Evolutionary conservation across 1,140 invertebrate genomes (phyloP), one percentile per base, ranked within the genome.

Genomic region (Neuroterus valhalla): DNA sequence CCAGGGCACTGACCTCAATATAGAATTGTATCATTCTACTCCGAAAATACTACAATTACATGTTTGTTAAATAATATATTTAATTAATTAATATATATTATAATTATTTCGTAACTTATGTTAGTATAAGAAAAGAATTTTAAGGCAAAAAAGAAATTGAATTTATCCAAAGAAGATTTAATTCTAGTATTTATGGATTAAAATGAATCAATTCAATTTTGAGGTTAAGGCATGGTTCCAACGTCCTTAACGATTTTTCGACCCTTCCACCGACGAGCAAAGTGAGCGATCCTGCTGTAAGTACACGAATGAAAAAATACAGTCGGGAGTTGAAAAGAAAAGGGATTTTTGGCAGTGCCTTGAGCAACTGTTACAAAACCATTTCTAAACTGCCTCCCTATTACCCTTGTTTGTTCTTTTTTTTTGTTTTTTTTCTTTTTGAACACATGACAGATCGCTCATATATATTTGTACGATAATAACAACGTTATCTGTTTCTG

Each of bases 401-500:
- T 85, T 86, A 82, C 76, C 81, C 72, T 68, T 73, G 62, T 76
- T 80, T 68, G 55, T 78, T 76, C 62, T 80, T 73, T 14, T 50
- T 72, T 69, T 78, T 77, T 78, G 69, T 80, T 85, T 77, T 78
- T 75, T 76, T 76, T 80, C 66, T 81, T 82, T 88, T 87, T 89
- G 86, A 89, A 89, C 87, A 88, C 85, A 88, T 90, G 83, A 89
- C 85, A 86, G 86, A 88, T 88, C 87, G 85, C 82, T 88, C 86
- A 77, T 85, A 82, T 72, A 82, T 79, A 78, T 89, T 89, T 89
- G 86, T 89, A 88, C 86, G 86, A 86, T 86, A 86, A 77, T 70
- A 80, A 85, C 77, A 85, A 82, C 74, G 68, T 83, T 82, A 84
- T 81, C 85, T 75, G 68, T 81, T 76, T 80, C 74, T 80, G 69